These are phyloP conservation scores for Drosophila hamatofila DNA, from an alignment of 2,888 invertebrate genomes.

Conservation along the genomic window DNA sequence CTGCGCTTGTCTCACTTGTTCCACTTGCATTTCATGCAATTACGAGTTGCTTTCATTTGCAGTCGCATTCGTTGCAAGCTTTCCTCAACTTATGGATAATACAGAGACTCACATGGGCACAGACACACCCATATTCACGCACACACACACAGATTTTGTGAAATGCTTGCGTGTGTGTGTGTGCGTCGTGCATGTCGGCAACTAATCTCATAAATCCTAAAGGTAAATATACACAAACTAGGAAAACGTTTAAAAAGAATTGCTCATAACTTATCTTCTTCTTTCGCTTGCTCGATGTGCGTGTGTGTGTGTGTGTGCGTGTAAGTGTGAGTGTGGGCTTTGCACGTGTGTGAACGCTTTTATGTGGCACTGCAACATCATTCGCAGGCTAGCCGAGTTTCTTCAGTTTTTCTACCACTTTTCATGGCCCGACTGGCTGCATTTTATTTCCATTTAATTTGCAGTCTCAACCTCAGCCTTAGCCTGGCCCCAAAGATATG, in stretches of 20 bases:
- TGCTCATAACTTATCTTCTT: slow-evolving; percentile 61
- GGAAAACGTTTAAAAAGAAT: slow-evolving; percentile 74
- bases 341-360: slow-evolving; percentile 21
- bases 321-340: neutral
- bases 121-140: neutral
- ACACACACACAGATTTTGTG: neutral
- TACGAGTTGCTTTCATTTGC: slow-evolving; percentile 71
- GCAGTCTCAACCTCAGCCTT: slow-evolving; percentile 21
- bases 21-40: slow-evolving; percentile 63
- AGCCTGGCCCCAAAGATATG: neutral
- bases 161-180: neutral
- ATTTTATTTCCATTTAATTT: slow-evolving; percentile 74
- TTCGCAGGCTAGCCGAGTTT: slow-evolving; percentile 22
- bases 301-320: slow-evolving; percentile 6
- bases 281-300: slow-evolving; percentile 18
- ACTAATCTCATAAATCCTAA: slow-evolving; percentile 79
- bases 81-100: slow-evolving; percentile 31
- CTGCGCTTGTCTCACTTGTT: slow-evolving; percentile 32
- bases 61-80: slow-evolving; percentile 39
- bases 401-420: slow-evolving; percentile 23
- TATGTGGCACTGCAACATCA: slow-evolving; percentile 43
- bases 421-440: slow-evolving; percentile 39
- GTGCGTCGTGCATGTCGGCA: slow-evolving; percentile 48
- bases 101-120: slow-evolving; percentile 7
- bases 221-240: slow-evolving; percentile 74